Percentiles rank a stretch among this genome's conserved stretches.
Evolutionary conservation across 2,797 vertebrate genomes (phyloP).

Genomic region (Percopsis omiscomaycus): DNA sequence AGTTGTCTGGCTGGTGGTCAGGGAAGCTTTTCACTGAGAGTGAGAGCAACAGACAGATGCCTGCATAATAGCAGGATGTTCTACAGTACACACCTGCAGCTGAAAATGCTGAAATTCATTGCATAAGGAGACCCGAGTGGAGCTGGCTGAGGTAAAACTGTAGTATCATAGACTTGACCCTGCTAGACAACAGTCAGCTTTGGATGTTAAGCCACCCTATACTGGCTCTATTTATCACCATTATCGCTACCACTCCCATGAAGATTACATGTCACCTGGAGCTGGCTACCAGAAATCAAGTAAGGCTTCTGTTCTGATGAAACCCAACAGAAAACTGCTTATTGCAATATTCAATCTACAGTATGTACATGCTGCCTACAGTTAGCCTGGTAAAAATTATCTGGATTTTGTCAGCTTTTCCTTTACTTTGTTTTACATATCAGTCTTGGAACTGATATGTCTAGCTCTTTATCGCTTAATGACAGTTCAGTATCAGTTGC

Average conservation of each 20-base stretch:
- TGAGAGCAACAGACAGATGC: constrained; percentile 61
- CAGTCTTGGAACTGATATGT: no score
- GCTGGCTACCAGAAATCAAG: constrained; percentile 28
- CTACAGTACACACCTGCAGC: constrained; percentile 63
- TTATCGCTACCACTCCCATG: constrained; percentile 69
- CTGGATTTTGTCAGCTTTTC: no score
- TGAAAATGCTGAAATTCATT: not conserved
- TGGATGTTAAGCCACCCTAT: constrained; percentile 65
- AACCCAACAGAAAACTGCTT: no score
- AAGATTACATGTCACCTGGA: constrained; percentile 64
- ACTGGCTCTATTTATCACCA: constrained; percentile 70
- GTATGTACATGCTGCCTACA: no score
- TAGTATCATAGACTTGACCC: constrained; percentile 65
- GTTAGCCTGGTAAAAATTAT: no score
- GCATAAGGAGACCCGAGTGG: constrained; percentile 12
- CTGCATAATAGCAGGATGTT: constrained; percentile 49
- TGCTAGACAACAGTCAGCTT: constrained; percentile 66
- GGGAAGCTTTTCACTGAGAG: constrained; percentile 53
- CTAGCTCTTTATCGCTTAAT: no score
- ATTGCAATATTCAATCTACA: no score
- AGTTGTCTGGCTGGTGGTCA: constrained; percentile 41
- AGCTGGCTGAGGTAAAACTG: constrained; percentile 47
- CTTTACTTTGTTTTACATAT: no score
- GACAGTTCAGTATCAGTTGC: no score
- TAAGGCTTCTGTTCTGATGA: no score